Evolutionary conservation across 2,888 invertebrate genomes (phyloP).

Genomic region (Harpalus rubripes): DNA sequence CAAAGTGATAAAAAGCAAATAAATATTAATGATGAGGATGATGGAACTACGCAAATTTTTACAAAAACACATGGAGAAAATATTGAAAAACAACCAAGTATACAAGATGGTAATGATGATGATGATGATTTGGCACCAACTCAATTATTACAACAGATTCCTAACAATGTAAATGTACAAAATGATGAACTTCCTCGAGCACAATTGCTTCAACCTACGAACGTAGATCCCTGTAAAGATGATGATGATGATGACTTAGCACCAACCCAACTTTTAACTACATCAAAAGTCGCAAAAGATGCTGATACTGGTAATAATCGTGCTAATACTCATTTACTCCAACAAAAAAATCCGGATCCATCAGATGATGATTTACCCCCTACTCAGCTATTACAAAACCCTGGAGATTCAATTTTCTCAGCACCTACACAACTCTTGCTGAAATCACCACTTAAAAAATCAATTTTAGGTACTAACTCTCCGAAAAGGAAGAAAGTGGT

Average conservation of each 20-base stretch:
- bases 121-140: constrained; percentile 54
- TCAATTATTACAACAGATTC: constrained; percentile 2
- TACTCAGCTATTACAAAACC: constrained; percentile 31
- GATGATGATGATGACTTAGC: constrained; percentile 21
- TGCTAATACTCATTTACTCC: not conserved
- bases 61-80: not conserved
- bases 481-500: constrained; percentile 28
- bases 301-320: not conserved
- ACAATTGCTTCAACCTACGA: too few species aligned
- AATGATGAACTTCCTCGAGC: not conserved
- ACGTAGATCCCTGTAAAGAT: not conserved
- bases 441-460: constrained; percentile 16
- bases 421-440: constrained; percentile 39
- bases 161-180: not conserved
- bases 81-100: not conserved
- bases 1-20: not conserved
- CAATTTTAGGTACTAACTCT: constrained; percentile 20
- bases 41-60: not conserved
- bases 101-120: constrained; percentile 24
- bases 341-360: too few species aligned
- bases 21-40: not conserved
- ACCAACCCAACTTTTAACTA: constrained; percentile 48
- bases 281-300: not conserved
- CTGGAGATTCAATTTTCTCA: constrained; percentile 18
- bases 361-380: not conserved